Percentiles rank a stretch among this genome's conserved stretches.
Evolutionary conservation across 2,888 invertebrate species (phyloP).

Genomic region (Parnassius orleans): DNA sequence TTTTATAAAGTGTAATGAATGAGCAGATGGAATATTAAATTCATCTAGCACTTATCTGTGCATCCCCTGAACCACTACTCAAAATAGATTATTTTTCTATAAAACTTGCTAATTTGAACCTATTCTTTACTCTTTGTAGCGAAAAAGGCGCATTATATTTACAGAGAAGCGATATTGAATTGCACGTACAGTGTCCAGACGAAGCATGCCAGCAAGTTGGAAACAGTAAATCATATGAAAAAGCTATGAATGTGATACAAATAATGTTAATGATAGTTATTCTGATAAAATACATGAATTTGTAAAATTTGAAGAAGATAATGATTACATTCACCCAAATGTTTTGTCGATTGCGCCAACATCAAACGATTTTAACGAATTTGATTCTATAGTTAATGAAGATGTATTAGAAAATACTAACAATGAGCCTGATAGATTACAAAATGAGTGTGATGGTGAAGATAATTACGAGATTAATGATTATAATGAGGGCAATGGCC

Average conservation of each 20-base stretch:
- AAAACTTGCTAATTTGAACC: too few species aligned
- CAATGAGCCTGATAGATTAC: background rate
- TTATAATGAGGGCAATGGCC: slow-evolving; percentile 18
- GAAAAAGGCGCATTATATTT: slow-evolving; percentile 63
- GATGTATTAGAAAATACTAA: slow-evolving; percentile 3
- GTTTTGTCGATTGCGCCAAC: background rate
- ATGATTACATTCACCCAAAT: slow-evolving; percentile 29
- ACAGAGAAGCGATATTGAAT: slow-evolving; percentile 51
- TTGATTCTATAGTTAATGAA: slow-evolving; percentile 12
- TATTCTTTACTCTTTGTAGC: slow-evolving; percentile 40
- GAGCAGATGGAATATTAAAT: too few species aligned
- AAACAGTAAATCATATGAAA: background rate
- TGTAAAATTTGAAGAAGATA: slow-evolving; percentile 40
- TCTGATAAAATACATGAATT: slow-evolving; percentile 34
- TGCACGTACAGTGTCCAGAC: slow-evolving; percentile 51
- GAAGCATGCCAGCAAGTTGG: slow-evolving; percentile 43
- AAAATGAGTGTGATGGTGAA: background rate
- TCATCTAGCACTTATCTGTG: too few species aligned
- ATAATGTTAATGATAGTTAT: slow-evolving; percentile 31
- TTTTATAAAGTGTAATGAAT: too few species aligned
- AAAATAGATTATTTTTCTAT: too few species aligned
- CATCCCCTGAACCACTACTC: too few species aligned
- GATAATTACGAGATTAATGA: background rate
- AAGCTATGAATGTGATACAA: slow-evolving; percentile 28
- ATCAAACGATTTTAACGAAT: slow-evolving; percentile 23